Evolutionary conservation across 2,113 vertebrate species (phyloP).

Genomic region (Podarcis muralis): DNA sequence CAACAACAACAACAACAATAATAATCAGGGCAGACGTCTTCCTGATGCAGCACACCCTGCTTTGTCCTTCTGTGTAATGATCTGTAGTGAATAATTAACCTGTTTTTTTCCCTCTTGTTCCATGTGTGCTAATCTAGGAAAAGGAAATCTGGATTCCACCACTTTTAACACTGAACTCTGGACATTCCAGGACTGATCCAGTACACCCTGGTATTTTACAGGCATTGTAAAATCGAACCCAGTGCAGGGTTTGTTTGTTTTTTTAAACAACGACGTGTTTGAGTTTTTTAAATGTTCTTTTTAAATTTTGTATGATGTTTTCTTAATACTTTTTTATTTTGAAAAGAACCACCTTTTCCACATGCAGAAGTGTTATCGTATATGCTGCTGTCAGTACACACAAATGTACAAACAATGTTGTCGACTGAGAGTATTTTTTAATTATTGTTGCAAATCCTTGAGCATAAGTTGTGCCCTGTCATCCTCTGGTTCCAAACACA

Average conservation of each 20-base stretch:
- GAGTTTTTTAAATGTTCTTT: conserved; percentile 48
- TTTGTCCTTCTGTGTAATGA: not conserved
- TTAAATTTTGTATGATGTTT: conserved; percentile 71
- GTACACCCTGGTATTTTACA: conserved; percentile 56
- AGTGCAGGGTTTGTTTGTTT: conserved; percentile 42
- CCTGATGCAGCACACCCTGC: not conserved
- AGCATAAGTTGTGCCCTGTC: conserved; percentile 36
- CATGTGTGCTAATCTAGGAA: conserved; percentile 80
- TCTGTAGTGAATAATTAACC: conserved; percentile 26
- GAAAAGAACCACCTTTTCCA: conserved; percentile 75
- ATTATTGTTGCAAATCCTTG: conserved; percentile 52
- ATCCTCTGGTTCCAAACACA: no score
- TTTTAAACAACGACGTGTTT: conserved; percentile 7
- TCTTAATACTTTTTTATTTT: conserved; percentile 70
- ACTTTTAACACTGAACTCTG: conserved; percentile 79
- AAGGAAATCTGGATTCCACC: conserved; percentile 86
- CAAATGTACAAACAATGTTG: conserved; percentile 63
- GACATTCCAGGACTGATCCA: conserved; percentile 63
- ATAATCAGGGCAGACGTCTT: not conserved
- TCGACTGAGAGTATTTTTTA: conserved; percentile 4
- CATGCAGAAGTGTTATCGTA: conserved; percentile 73
- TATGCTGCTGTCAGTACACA: conserved; percentile 74
- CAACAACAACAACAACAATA: no score
- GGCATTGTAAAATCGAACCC: conserved; percentile 66
- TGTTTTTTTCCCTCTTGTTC: conserved; percentile 24